phyloP scores from a whole-genome alignment of 1,140 invertebrate species.

The Trinorchestia longiramus region DNA sequence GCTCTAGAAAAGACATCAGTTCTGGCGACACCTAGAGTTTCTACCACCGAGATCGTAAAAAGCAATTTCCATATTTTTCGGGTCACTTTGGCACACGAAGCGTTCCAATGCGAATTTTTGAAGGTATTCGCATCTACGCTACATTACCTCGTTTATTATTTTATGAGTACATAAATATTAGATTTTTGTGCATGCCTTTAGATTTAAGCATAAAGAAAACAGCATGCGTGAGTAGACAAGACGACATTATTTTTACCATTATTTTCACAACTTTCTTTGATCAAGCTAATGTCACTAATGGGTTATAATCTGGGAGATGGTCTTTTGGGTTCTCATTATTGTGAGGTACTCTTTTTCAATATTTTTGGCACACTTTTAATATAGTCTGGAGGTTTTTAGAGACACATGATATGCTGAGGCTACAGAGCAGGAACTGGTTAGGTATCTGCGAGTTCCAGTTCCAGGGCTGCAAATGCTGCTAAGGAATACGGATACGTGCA shows the following conservation, averaged over 20 bases:
- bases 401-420: neutral
- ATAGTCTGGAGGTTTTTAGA: neutral
- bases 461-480: neutral
- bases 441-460: neutral
- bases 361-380: neutral
- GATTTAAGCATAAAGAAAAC: neutral
- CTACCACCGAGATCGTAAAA: neutral
- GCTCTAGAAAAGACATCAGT: neutral
- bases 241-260: neutral
- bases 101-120: neutral
- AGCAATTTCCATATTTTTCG: neutral
- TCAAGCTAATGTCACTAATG: neutral
- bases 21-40: neutral
- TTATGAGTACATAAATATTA: neutral
- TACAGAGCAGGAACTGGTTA: neutral
- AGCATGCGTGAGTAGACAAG: neutral
- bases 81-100: neutral
- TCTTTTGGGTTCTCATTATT: neutral
- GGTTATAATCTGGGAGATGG: neutral
- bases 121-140: neutral
- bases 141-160: neutral
- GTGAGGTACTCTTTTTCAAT: neutral
- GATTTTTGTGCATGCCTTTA: neutral
- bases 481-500: neutral
- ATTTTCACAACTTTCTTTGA: neutral